Evolutionary conservation across 1,140 invertebrate genomes (phyloP).

Genomic region (Lepidotrigona ventralis): DNA sequence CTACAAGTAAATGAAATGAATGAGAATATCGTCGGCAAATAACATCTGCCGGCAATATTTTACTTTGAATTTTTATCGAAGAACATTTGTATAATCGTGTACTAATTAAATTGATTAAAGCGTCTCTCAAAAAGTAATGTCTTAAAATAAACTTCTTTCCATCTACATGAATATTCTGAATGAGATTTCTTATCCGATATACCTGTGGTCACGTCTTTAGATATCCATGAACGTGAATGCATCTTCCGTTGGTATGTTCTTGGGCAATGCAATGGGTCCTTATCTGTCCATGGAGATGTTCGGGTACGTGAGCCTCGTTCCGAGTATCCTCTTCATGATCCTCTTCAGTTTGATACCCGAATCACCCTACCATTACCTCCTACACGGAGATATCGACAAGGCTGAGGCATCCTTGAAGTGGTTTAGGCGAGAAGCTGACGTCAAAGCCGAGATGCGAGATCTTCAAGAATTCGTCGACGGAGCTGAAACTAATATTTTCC

Average conservation of each 20-base stretch:
- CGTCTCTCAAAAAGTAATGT: not conserved
- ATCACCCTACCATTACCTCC: slow-evolving; percentile 78
- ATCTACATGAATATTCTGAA: not conserved
- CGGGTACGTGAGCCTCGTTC: slow-evolving; percentile 70
- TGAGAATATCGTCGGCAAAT: not conserved
- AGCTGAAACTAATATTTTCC: slow-evolving; percentile 60
- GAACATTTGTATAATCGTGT: not conserved
- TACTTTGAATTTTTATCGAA: not conserved
- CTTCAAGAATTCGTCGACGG: slow-evolving; percentile 71
- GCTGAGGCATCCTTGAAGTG: slow-evolving; percentile 76
- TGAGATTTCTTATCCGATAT: slow-evolving; percentile 21
- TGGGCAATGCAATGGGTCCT: slow-evolving; percentile 76
- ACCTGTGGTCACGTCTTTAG: slow-evolving; percentile 66
- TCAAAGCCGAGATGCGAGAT: slow-evolving; percentile 72
- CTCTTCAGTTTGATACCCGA: slow-evolving; percentile 80
- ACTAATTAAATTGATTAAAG: not conserved
- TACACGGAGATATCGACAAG: slow-evolving; percentile 63
- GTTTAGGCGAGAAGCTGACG: slow-evolving; percentile 69
- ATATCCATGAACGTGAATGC: slow-evolving; percentile 81
- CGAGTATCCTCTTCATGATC: slow-evolving; percentile 78
- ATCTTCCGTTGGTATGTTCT: slow-evolving; percentile 73
- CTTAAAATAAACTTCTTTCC: not conserved
- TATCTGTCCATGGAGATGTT: slow-evolving; percentile 74
- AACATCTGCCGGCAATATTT: not conserved
- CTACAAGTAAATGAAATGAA: not conserved